Base-by-base conservation (phyloP, 2,113 vertebrate genomes). In the Cynoglossus semilaevis region DNA sequence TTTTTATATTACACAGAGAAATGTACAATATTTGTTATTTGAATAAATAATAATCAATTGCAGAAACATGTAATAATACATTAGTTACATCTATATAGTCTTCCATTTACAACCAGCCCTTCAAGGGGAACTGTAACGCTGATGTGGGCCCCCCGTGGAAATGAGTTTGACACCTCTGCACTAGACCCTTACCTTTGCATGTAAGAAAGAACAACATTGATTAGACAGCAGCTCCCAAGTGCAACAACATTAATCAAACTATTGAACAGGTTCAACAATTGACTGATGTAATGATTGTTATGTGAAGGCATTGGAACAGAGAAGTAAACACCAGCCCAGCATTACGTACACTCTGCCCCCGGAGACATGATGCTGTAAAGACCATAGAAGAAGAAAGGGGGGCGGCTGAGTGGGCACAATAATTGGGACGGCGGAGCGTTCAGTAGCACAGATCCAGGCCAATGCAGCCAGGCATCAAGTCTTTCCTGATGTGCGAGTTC, bases 401-500 rank as follows among this genome's bases (percentile, higher is more conserved):
- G 63, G 47, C 15, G 63, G 19, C 46, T 48, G 46, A 49, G 61
- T 64, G 69, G 62, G 51, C 72, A 56, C 60, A 51, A 67, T 67
- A 84, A 86, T 70, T 87, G 80, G 84, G 85, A 22, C 81, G 80
- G 52, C 10, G 68, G 50, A 70, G 67, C 77, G 71, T 72, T 74
- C 64, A 44, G 70, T 54, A 35, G 66, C 49, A 71, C 52, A 81
- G 75, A 79, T 64, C 42, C 44, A 74, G 73, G 58, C 44, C 60
- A 76, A 75, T 34, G 46, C 78, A 74, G 71, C 46, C 62, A 67
- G 64, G 70, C 80, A 81, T 71, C 79, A 75, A 80, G 81, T 79
- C 80, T 72, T 67, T 85, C 77, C 75, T 88, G 83, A 88, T 87
- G 84, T 79, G 77, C 61, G 18, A 81, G 73, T 85, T 77, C 72